Evolutionary conservation across 2,888 invertebrate genomes (phyloP).

Genomic region (Macrophya alboannulata): DNA sequence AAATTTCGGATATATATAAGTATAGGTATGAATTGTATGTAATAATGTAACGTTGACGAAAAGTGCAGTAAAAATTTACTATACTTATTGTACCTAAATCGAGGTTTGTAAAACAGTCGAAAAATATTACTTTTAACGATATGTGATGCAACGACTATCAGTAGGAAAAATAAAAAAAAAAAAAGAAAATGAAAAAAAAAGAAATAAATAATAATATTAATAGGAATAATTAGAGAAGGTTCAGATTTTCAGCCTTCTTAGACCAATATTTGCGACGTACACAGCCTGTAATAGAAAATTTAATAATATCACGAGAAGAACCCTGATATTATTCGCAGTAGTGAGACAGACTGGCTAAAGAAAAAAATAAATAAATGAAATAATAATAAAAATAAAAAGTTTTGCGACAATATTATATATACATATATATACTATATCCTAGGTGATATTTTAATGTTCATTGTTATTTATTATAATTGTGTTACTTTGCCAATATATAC

Average conservation of each 20-base stretch:
- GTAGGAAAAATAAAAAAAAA: slow-evolving; percentile 27
- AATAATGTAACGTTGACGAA: background rate
- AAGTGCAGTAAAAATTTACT: background rate
- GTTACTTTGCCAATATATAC: slow-evolving; percentile 50
- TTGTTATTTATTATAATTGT: slow-evolving; percentile 53
- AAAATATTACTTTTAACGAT: slow-evolving; percentile 52
- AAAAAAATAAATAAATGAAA: background rate
- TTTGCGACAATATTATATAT: slow-evolving; percentile 57
- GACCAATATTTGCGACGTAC: slow-evolving; percentile 36
- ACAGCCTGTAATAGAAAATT: slow-evolving; percentile 29
- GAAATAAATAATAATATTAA: background rate
- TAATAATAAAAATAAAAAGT: background rate
- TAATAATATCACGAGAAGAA: slow-evolving; percentile 7
- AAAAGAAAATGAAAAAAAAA: background rate
- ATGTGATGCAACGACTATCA: slow-evolving; percentile 59
- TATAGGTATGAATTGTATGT: too few relatives aligned
- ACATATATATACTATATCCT: slow-evolving; percentile 41
- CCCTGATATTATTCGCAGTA: slow-evolving; percentile 33
- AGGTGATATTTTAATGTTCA: slow-evolving; percentile 51
- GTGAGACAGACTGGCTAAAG: background rate
- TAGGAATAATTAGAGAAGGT: slow-evolving; percentile 10
- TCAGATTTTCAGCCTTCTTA: slow-evolving; percentile 37
- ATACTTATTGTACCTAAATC: background rate
- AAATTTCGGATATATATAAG: slow-evolving; percentile 8
- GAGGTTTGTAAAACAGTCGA: slow-evolving; percentile 35